phyloP scores from a whole-genome alignment of 2,113 vertebrate species.

The Arvicanthis niloticus region DNA sequence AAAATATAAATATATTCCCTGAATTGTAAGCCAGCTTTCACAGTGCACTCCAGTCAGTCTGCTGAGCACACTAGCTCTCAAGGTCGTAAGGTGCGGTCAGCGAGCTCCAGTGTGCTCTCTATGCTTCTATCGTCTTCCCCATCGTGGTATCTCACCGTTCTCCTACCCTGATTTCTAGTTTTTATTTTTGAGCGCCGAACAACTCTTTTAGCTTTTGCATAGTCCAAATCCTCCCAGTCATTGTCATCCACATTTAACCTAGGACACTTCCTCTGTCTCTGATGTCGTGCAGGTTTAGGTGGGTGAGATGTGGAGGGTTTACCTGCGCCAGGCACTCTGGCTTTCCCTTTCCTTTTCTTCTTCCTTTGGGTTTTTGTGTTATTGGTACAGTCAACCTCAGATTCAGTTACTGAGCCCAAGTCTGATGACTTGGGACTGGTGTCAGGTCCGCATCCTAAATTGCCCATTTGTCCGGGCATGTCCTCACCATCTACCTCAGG shows the following conservation, averaged over 20 bases:
- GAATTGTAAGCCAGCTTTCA: conserved; percentile 73
- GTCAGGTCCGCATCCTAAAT: conserved; percentile 50
- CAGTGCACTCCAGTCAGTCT: conserved; percentile 58
- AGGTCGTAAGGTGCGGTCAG: conserved; percentile 78
- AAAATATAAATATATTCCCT: conserved; percentile 84
- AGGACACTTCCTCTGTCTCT: conserved; percentile 67
- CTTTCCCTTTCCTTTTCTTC: conserved; percentile 79
- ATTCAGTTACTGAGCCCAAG: conserved; percentile 71
- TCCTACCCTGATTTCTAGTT: conserved; percentile 79
- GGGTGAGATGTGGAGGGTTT: conserved; percentile 38
- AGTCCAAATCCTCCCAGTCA: conserved; percentile 79
- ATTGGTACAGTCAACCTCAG: conserved; percentile 76
- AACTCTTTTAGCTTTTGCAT: conserved; percentile 48
- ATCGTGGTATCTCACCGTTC: conserved; percentile 77
- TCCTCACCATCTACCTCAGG: conserved; percentile 62
- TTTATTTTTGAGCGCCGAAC: conserved; percentile 79
- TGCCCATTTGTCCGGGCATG: conserved; percentile 25
- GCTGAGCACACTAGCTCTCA: conserved; percentile 48
- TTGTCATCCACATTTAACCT: conserved; percentile 69
- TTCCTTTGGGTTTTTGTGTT: conserved; percentile 78
- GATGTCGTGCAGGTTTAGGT: conserved; percentile 23
- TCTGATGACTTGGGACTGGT: conserved; percentile 62
- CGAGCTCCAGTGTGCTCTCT: conserved; percentile 69
- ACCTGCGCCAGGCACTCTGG: conserved; percentile 82
- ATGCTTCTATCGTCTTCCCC: conserved; percentile 69